A percentile compares a stretch with the other conserved stretches of the same genome.
phyloP scores from a whole-genome alignment of 2,888 invertebrate genomes.

The Epistrophella euchroma region DNA sequence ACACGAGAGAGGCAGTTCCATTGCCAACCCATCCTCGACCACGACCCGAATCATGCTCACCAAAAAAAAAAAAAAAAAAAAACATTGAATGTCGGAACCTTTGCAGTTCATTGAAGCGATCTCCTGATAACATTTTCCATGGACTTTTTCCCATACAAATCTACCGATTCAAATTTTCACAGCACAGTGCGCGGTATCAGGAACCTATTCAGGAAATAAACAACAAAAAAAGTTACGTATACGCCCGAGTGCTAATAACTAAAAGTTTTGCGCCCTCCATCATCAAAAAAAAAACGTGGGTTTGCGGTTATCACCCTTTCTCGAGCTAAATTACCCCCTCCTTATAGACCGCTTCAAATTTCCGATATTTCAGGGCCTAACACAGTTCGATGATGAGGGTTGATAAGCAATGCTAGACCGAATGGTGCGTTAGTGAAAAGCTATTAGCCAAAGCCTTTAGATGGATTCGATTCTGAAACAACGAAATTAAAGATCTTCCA shows the following conservation, averaged over 20 bases:
- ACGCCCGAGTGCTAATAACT: conserved; percentile 54
- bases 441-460: conserved; percentile 63
- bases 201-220: conserved; percentile 9
- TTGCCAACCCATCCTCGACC: conserved; percentile 25
- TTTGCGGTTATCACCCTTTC: conserved; percentile 48
- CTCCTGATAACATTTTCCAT: conserved; percentile 65
- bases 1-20: conserved; percentile 62
- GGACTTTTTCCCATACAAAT: conserved; percentile 32
- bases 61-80: not conserved
- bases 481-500: not conserved
- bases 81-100: conserved; percentile 28
- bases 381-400: conserved; percentile 61
- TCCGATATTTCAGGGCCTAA: conserved; percentile 63
- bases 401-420: conserved; percentile 65
- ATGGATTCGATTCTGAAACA: conserved; percentile 61
- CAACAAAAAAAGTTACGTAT: conserved; percentile 44
- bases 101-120: conserved; percentile 71
- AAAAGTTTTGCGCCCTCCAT: conserved; percentile 58
- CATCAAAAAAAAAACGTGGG: conserved; percentile 24
- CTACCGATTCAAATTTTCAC: not conserved
- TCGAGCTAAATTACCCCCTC: not conserved
- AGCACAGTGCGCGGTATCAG: not conserved
- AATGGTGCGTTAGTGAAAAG: conserved; percentile 69
- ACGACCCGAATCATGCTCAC: conserved; percentile 23
- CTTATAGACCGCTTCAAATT: conserved; percentile 6